Base-by-base conservation (phyloP, 30 jellyfish, hydroid and myxozoan genomes). In the Aurelia coerulea region DNA sequence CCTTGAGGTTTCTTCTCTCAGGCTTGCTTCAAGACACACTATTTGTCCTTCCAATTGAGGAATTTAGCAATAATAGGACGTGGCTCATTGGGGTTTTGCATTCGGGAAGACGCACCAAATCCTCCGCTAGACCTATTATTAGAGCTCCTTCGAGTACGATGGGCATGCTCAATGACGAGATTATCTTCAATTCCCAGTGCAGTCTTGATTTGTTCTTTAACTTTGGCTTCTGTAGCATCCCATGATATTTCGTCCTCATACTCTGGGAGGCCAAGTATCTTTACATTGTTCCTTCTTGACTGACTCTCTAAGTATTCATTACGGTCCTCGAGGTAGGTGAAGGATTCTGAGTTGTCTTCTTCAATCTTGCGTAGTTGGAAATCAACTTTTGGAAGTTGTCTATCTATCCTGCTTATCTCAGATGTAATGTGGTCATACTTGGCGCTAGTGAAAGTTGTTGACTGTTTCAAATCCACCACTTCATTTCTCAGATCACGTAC, bases 11-110 rank as follows among this genome's bases (percentile, higher is more conserved):
- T 73, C 23, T 37, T 50, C 42, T 73, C 84, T 50, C 80, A 11
- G 70, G 84, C 84, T 11, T 68, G 54, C 80, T 68, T 68, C 34
- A 68, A 34, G 59, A 23, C n/a, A 68, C 80, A 58, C 58, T 68
- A 54, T 18, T 18, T 68, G 58, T 68, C 80, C 19, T 68, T 68
- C 68, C 70, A 16, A 37, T 23, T 23, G 29, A 23, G 29, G 29
- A 23, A 23, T 23, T 23, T 23, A 23, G 29, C 29, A 23, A 23
- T 23, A 23, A 23, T 23, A 23, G 29, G 29, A 23, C 29, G 29
- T 23, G 29, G 29, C 29, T 23, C 29, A 13, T 64, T 19, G 74
- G n/a, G 10, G 31, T 19, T 64, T 64, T 64, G 13, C 74, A 64
- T 64, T 64, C 74, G 32, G 32, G 74, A 64, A 64, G 74, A 19